phyloP scores from a whole-genome alignment of 2,888 invertebrate species.

The Coronaproctus castanopsis region DNA sequence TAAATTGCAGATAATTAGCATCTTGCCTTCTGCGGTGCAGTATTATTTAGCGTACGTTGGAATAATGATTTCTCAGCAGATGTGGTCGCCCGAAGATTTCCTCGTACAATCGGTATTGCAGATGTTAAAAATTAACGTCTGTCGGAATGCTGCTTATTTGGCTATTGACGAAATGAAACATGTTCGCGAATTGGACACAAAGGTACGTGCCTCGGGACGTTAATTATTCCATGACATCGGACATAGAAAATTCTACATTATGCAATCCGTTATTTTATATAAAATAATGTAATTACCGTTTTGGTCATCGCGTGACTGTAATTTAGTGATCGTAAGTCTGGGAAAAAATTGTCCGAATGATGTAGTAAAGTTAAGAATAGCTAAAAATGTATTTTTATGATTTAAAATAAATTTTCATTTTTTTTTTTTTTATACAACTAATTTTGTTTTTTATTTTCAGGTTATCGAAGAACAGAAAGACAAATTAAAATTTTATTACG shows the following conservation, averaged over 20 bases:
- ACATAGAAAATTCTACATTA: too few species aligned
- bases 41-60: constrained; percentile 34
- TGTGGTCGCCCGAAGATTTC: constrained; percentile 10
- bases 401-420: too few species aligned
- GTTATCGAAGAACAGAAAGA: constrained; percentile 30
- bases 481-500: constrained; percentile 59
- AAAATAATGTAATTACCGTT: too few species aligned
- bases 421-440: too few species aligned
- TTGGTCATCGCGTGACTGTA: too few species aligned
- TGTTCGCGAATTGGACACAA: constrained; percentile 44
- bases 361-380: too few species aligned
- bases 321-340: too few species aligned
- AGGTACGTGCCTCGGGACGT: too few species aligned
- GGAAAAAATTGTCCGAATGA: too few species aligned
- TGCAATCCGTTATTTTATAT: too few species aligned
- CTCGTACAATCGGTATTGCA: constrained; percentile 25
- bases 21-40: constrained; percentile 25
- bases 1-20: constrained; percentile 12
- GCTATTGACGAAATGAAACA: constrained; percentile 61
- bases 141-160: constrained; percentile 44
- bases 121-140: constrained; percentile 36
- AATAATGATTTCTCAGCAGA: constrained; percentile 24
- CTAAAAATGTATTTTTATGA: too few species aligned
- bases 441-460: constrained; percentile 14
- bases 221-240: too few species aligned